phyloP scores from a whole-genome alignment of 2,888 invertebrate species.

The Acanthoscelides obtectus region DNA sequence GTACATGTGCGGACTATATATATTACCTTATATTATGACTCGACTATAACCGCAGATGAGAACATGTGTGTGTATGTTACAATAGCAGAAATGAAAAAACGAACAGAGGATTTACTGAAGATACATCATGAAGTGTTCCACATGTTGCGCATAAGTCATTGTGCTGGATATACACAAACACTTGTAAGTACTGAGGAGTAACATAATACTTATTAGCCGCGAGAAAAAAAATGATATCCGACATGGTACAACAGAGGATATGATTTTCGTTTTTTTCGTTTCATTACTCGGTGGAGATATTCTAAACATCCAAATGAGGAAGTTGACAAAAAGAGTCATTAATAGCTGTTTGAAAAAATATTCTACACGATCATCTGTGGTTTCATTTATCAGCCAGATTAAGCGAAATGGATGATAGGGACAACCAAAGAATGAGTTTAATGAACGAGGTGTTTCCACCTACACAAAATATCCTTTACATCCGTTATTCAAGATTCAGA shows the following conservation, averaged over 20 bases:
- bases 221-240: background rate
- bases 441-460: no score
- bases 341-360: no score
- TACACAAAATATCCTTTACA: no score
- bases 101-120: background rate
- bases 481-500: no score
- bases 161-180: constrained; percentile 29
- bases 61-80: background rate
- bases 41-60: background rate
- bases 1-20: no score
- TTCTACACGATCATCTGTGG: no score
- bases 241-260: background rate
- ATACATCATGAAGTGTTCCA: constrained; percentile 14
- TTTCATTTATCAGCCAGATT: no score
- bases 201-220: background rate
- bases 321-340: background rate
- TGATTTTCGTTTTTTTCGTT: background rate
- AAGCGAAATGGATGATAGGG: no score
- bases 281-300: background rate
- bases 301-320: background rate
- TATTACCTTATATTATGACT: background rate
- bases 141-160: constrained; percentile 31
- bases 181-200: background rate
- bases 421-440: no score
- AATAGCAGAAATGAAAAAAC: background rate